Base-by-base conservation (phyloP, 2,888 invertebrate species). In the Caenorhabditis auriculariae region DNA sequence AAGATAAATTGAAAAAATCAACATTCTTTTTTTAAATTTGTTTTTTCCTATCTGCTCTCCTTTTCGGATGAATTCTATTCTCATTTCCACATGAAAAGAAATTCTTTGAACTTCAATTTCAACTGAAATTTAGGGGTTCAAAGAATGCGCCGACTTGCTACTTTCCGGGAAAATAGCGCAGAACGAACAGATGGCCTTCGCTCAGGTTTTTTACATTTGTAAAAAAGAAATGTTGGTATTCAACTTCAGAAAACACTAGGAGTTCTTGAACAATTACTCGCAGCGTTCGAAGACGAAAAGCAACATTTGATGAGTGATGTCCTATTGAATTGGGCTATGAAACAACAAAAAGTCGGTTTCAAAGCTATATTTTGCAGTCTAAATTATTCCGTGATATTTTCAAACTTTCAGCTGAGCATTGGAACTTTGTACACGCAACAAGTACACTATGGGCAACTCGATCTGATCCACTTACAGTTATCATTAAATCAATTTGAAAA, bases 291-390 rank as follows among this genome's bases (percentile, higher is more conserved):
- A 46, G 76, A 76, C 37, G 80, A 80, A 55, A 80, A 80, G 47
- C 75, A 77, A 48, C 77, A 78, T 58, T 52, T 80, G 42, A 77
- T 80, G 77, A 70, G 75, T 23, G 80, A 80, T 44, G 77, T 80
- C 7, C 68, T 80, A 2, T 64, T 80, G 45, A 60, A 56, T 3
- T 80, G 80, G 80, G 80, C 80, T 0, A 74, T 80, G 39, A 71
- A 70, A 41, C 80, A 80, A 52, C 80, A 80, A 48, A 80, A 76
- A 38, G 63, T 66, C 3, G 28, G 37, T 46, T 15, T 17, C 2
- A n/a, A 2, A 28, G 3, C 15, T 15, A 7, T 45, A 12, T 44
- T 9, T n/a, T 27, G 28, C 29, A 48, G 6, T 26, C 17, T 38
- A 15, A 3, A 4, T 48, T n/a, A 4, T 4, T 38, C 23, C 21